phyloP scores from a whole-genome alignment of 2,113 vertebrate species.

The Atherinomorus stipes region DNA sequence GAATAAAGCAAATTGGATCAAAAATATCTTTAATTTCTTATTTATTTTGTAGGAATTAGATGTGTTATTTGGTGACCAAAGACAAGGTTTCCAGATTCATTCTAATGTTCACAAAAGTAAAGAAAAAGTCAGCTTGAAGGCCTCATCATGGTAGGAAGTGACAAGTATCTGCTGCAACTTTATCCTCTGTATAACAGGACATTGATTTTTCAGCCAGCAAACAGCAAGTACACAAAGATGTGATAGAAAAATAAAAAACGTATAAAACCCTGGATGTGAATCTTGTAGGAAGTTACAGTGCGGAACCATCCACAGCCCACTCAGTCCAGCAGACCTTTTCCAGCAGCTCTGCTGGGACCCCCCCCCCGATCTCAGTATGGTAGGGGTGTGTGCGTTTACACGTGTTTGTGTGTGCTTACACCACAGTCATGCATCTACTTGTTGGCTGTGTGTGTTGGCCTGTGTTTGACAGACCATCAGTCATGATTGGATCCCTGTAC shows the following conservation, averaged over 20 bases:
- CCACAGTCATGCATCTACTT: conserved; percentile 23
- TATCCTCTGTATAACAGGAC: too few species aligned
- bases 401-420: neutral
- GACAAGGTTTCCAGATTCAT: too few species aligned
- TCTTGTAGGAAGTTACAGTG: neutral
- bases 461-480: conserved; percentile 59
- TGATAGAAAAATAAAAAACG: neutral
- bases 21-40: neutral
- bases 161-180: neutral
- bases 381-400: neutral
- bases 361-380: conserved; percentile 30
- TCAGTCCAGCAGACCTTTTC: conserved; percentile 8
- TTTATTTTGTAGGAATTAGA: neutral
- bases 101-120: neutral
- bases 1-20: too few species aligned
- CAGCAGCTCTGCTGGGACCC: conserved; percentile 18
- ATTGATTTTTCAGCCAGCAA: too few species aligned
- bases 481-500: conserved; percentile 37
- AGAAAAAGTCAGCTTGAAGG: neutral
- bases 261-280: neutral
- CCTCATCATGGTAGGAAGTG: neutral
- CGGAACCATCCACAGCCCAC: neutral
- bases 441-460: conserved; percentile 22
- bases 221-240: neutral
- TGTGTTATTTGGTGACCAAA: neutral